Base-by-base conservation (phyloP, 2,797 vertebrate species). In the Arctocebus calabarensis region DNA sequence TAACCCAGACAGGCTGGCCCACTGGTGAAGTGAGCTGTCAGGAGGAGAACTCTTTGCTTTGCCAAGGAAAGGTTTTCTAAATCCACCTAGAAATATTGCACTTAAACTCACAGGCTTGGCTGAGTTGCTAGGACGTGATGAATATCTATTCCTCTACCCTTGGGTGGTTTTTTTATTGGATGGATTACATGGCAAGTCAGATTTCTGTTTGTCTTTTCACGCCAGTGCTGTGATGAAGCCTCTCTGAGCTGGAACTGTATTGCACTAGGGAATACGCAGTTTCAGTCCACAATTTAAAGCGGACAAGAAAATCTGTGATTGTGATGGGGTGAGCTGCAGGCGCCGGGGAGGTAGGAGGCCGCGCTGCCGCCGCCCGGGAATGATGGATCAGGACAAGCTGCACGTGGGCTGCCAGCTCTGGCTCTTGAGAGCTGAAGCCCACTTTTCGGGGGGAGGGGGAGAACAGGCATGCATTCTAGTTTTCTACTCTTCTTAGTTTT, bases 161-260 rank as follows among this genome's bases (percentile, higher is more conserved):
- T 96, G 95, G 95, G 83, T 95, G 94, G 88, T 83, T 97, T 95
- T 95, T 81, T 71, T 88, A 92, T 45, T 12, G 91, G 96, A 98
- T 97, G 95, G 96, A 97, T 97, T 95, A 96, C 25, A 40, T 3
- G 12, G 32, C 52, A 77, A 98, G 96, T 96, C 85, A 82, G 88
- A 93, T 70, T 17, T 97, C 97, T 97, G 90, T 95, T 97, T 96
- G 5, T 95, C 97, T 98, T 98, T 95, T 94, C 75, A 75, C 83
- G 45, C 94, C 96, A 96, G 95, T 52, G 66, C 92, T 37, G 82
- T 92, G 96, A 97, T 59, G 90, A 94, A 97, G 94, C 73, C 97
- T 98, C 96, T 93, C 62, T 7, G 84, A 25, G 96, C 84, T 91
- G 66, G 87, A 86, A 34, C 97, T 40, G 19, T 52, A 94, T 19